These are phyloP conservation scores for Apteryx mantelli DNA, from an alignment of 2,113 vertebrate species.

Conservation along the genomic window DNA sequence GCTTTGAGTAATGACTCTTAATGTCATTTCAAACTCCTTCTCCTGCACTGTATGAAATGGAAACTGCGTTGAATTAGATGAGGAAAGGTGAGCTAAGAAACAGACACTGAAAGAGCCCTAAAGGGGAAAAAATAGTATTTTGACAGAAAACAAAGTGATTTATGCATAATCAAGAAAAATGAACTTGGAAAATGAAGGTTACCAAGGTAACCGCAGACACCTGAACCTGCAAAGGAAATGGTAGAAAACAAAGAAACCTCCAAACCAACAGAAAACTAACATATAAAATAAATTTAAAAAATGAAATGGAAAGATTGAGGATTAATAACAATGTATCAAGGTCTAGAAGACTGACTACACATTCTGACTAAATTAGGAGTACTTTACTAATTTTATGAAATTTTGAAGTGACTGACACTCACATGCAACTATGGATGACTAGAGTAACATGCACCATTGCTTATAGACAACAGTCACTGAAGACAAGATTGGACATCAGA, in stretches of 20 bases:
- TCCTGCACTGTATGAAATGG: constrained; percentile 86
- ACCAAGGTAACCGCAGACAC: constrained; percentile 92
- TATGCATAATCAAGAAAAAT: constrained; percentile 93
- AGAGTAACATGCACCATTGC: constrained; percentile 74
- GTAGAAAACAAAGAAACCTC: constrained; percentile 78
- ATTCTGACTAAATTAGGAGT: constrained; percentile 41
- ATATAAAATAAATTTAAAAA: constrained; percentile 64
- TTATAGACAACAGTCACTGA: constrained; percentile 64
- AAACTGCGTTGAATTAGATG: constrained; percentile 84
- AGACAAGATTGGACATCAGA: constrained; percentile 71
- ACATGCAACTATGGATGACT: constrained; percentile 75
- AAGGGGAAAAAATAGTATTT: constrained; percentile 78
- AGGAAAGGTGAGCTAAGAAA: constrained; percentile 77
- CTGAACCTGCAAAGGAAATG: constrained; percentile 96
- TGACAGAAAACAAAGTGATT: constrained; percentile 82
- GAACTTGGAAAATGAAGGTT: constrained; percentile 98
- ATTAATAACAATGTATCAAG: constrained; percentile 9
- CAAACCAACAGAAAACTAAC: constrained; percentile 48
- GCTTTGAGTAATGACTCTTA: constrained; percentile 89
- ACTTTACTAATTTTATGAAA: constrained; percentile 70
- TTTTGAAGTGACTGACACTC: constrained; percentile 64
- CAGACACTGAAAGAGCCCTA: constrained; percentile 77
- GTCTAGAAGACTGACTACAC: constrained; percentile 30
- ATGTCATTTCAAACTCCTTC: constrained; percentile 86
- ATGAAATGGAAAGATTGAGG: constrained; percentile 80